phyloP scores from a whole-genome alignment of 1,140 invertebrate genomes.

The Drosophila kepulauana region DNA sequence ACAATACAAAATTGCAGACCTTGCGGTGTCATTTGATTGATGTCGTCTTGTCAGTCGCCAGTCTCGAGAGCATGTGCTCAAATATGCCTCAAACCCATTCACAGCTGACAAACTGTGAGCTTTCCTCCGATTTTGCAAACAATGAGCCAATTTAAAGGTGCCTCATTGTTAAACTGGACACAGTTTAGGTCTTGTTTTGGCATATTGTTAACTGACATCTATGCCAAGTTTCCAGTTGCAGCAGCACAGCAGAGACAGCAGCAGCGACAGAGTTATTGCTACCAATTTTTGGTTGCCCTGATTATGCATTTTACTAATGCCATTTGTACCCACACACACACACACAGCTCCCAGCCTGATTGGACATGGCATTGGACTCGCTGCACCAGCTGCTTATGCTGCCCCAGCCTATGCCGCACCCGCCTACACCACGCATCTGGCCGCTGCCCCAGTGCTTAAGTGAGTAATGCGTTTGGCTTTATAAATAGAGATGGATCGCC shows the following conservation, averaged over 20 bases:
- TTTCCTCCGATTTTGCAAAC: background rate
- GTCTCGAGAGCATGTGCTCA: too few species aligned
- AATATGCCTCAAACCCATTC: conserved; percentile 18
- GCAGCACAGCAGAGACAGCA: too few species aligned
- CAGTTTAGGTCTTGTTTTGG: too few species aligned
- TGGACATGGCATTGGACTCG: conserved; percentile 73
- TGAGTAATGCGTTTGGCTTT: conserved; percentile 63
- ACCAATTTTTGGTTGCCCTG: background rate
- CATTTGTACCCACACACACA: conserved; percentile 11
- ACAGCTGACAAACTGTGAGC: background rate
- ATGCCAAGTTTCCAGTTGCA: too few species aligned
- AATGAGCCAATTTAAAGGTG: conserved; percentile 24
- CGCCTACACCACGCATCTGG: conserved; percentile 75
- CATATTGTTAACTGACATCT: too few species aligned
- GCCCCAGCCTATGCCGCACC: conserved; percentile 67
- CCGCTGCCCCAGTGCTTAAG: conserved; percentile 73
- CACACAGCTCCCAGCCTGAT: conserved; percentile 65
- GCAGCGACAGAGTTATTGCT: background rate
- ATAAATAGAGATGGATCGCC: conserved; percentile 54
- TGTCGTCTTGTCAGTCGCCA: conserved; percentile 49
- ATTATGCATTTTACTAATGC: conserved; percentile 33
- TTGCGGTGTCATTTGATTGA: conserved; percentile 50
- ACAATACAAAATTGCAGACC: conserved; percentile 37
- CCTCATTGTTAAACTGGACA: too few species aligned
- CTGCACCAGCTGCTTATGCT: conserved; percentile 68